Percentiles rank a stretch among this genome's conserved stretches.
Evolutionary conservation across 2,888 invertebrate species (phyloP).

Genomic region (Biston betularia): DNA sequence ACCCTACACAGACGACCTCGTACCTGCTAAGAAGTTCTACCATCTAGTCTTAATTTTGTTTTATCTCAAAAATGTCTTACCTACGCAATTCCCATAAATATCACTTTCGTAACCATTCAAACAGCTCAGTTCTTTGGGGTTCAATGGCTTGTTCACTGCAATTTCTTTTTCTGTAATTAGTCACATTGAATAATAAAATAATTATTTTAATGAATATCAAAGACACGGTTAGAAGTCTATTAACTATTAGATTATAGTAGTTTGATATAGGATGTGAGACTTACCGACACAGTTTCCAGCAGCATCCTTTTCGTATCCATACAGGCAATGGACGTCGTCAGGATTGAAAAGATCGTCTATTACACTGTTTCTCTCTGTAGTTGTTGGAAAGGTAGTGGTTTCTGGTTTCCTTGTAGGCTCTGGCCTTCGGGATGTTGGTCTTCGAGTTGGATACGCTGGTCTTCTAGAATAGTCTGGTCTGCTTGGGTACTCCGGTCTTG

Average conservation of each 20-base stretch:
- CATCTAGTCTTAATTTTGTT: no score
- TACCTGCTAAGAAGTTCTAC: no score
- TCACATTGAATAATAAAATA: not conserved
- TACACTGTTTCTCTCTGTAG: slow-evolving; percentile 13
- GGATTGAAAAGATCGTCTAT: slow-evolving; percentile 53
- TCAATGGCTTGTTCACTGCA: slow-evolving; percentile 45
- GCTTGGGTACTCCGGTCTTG: slow-evolving; percentile 37
- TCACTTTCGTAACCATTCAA: slow-evolving; percentile 23
- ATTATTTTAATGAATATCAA: not conserved
- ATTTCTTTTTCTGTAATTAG: slow-evolving; percentile 14
- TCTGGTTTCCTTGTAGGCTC: slow-evolving; percentile 29
- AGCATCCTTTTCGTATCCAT: slow-evolving; percentile 84
- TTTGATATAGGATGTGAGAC: slow-evolving; percentile 33
- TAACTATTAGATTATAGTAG: no score
- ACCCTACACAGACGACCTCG: no score
- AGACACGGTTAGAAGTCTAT: not conserved
- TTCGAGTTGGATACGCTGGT: slow-evolving; percentile 43
- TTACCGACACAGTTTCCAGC: slow-evolving; percentile 87
- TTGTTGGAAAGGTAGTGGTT: slow-evolving; percentile 22
- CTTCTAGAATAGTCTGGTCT: slow-evolving; percentile 42
- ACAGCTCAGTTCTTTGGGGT: slow-evolving; percentile 55
- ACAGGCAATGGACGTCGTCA: slow-evolving; percentile 73
- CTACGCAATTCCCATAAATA: slow-evolving; percentile 37
- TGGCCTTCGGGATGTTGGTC: slow-evolving; percentile 29
- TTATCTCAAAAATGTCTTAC: slow-evolving; percentile 17